phyloP scores from a whole-genome alignment of 1,140 invertebrate genomes.

The Cyrtorhinus lividipennis region DNA sequence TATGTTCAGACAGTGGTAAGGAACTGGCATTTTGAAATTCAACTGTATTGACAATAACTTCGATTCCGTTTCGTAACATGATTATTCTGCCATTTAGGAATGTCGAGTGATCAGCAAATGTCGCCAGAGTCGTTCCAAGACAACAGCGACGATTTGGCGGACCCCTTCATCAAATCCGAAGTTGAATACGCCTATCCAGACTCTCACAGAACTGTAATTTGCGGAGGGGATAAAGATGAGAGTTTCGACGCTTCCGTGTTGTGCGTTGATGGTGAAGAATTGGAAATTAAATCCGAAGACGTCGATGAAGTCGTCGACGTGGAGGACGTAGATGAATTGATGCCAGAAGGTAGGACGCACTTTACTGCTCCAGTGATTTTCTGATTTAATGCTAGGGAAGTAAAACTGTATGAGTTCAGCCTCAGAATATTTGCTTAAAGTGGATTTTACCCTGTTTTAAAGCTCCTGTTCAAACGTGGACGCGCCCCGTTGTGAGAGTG shows the following conservation, averaged over 20 bases:
- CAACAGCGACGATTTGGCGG: neutral
- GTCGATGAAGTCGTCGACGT: conserved; percentile 8
- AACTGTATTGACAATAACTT: conserved; percentile 4
- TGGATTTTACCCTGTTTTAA: too few species aligned
- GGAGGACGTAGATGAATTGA: neutral
- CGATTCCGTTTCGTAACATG: too few species aligned
- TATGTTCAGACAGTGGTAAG: conserved; percentile 25
- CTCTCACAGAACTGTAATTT: conserved; percentile 11
- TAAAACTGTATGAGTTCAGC: too few species aligned
- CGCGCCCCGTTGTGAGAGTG: neutral
- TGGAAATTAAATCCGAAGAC: conserved; percentile 7
- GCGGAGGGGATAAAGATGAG: conserved; percentile 16
- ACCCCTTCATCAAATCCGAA: neutral
- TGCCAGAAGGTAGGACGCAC: neutral
- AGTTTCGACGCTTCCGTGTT: too few species aligned
- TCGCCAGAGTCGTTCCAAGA: conserved; percentile 21
- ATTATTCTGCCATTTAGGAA: conserved; percentile 14
- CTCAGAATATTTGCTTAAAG: too few species aligned
- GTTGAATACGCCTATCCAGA: neutral
- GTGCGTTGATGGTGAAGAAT: conserved; percentile 9
- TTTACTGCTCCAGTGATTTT: too few species aligned
- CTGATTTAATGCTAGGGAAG: too few species aligned
- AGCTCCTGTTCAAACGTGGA: neutral
- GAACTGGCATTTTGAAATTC: neutral
- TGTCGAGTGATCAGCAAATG: conserved; percentile 23